Base-by-base conservation (phyloP, 2,888 invertebrate genomes). In the Apotomis betuletana region DNA sequence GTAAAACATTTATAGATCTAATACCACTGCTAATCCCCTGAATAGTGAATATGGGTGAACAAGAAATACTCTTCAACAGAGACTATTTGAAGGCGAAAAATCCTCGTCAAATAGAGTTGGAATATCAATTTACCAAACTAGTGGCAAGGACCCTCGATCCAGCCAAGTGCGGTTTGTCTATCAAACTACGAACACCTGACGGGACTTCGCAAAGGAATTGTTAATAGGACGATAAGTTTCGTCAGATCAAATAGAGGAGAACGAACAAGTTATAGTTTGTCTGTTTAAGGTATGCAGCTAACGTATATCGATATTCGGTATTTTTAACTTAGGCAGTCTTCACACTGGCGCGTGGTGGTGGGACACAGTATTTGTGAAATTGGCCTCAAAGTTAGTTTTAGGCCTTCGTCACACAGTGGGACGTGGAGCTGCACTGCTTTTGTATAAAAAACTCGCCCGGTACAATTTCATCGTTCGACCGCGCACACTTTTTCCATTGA, bases 181-280 rank as follows among this genome's bases (percentile, higher is more conserved):
- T 62, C 62, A 38, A 61, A 36, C 61, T 15, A 41, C 27, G 27
- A 62, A 15, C 10, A 44, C 64, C 52, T 54, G 60, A 36, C 12
- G 13, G 9, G n/a, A 58, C 54, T 69, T 36, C 3, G 57, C 64
- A 36, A 58, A 59, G 44, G 64, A 64, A 70, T 70, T 54, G 64
- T 64, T 70, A 59, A 64, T 70, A 58, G 41, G 15, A 41, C 59
- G 27, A 59, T 41, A 41, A 63, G 57, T 70, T 59, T 36, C 13
- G 49, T 46, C 62, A 44, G 59, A 69, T 70, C 70, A 64, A 70
- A 70, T 44, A 59, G 2, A 44, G 55, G 38, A n/a, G 55, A 51
- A 36, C 49, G 15, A 12, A 12, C 13, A 55, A 15, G 54, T 64
- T 64, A 44, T n/a, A 59, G 38, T n/a, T 12, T 64, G 8, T 46